phyloP scores from a whole-genome alignment of 1,140 invertebrate genomes.

The Melitaea cinxia region DNA sequence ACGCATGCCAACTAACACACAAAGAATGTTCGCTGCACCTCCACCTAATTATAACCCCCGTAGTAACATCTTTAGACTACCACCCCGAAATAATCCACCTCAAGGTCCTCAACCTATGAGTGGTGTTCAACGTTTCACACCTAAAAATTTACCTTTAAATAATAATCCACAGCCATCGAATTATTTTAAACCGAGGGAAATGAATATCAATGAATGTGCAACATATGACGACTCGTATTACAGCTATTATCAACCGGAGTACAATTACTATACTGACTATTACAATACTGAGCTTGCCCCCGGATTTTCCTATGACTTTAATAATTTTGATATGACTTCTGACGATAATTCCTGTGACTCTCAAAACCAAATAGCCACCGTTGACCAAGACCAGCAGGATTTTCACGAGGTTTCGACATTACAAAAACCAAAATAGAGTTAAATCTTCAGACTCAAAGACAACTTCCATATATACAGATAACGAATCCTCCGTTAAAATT shows the following conservation, averaged over 20 bases:
- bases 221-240: conserved; percentile 35
- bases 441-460: conserved; percentile 37
- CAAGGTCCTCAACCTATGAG: conserved; percentile 33
- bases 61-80: conserved; percentile 33
- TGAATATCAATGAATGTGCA: conserved; percentile 39
- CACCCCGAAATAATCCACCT: conserved; percentile 22
- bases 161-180: conserved; percentile 20
- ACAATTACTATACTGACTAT: not conserved
- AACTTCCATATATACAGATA: conserved; percentile 35
- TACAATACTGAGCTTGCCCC: not conserved
- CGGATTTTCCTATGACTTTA: too few relatives aligned
- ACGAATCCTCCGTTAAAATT: conserved; percentile 27
- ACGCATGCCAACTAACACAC: conserved; percentile 31
- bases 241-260: conserved; percentile 27
- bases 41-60: conserved; percentile 35
- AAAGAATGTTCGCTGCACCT: conserved; percentile 30
- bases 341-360: too few relatives aligned
- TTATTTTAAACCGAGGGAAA: conserved; percentile 47
- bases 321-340: too few relatives aligned
- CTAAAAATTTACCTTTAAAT: conserved; percentile 1
- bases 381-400: not conserved
- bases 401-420: not conserved
- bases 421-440: conserved; percentile 37
- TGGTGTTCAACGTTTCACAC: conserved; percentile 27
- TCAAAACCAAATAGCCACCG: too few relatives aligned